Conservation (phyloP, 2,797 vertebrate genomes). For the Tolypeutes matacus region DNA sequence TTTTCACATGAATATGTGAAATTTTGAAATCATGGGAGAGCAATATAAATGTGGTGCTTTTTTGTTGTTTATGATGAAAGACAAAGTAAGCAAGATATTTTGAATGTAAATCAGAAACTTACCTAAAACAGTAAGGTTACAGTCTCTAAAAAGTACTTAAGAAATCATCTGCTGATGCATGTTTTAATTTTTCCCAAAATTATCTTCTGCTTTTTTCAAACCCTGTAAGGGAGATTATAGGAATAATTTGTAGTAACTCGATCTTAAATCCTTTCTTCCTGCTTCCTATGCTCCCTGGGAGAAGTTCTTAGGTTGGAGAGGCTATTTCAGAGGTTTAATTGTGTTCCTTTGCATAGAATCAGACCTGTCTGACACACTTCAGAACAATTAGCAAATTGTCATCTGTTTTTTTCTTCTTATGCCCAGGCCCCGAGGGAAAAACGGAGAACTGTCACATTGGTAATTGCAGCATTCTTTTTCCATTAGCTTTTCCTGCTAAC, state of each 20-base stretch:
- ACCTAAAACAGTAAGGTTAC: conserved; percentile 26
- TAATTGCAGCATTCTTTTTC: not conserved
- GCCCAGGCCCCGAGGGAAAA: not conserved
- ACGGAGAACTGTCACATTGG: not conserved
- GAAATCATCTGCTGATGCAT: not conserved
- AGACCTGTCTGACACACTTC: conserved; percentile 50
- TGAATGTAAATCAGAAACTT: conserved; percentile 11
- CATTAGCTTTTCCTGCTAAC: conserved; percentile 26
- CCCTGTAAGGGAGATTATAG: not conserved
- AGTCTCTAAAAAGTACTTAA: not conserved
- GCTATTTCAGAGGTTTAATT: conserved; percentile 65
- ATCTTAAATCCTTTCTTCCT: not conserved
- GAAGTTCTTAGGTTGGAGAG: not conserved
- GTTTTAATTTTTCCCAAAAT: conserved; percentile 30
- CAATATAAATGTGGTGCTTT: not conserved
- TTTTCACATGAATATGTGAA: not conserved
- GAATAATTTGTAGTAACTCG: not conserved
- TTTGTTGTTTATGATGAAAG: not conserved
- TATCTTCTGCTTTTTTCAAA: conserved; percentile 42
- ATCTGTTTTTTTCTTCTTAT: conserved; percentile 39
- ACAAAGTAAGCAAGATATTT: conserved; percentile 32
- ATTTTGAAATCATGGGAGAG: not conserved
- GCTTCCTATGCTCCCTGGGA: conserved; percentile 42
- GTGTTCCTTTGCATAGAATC: conserved; percentile 61
- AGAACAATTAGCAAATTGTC: conserved; percentile 72